Base-by-base conservation (phyloP, 2,888 invertebrate species). In the Acanthoscelides obtectus region DNA sequence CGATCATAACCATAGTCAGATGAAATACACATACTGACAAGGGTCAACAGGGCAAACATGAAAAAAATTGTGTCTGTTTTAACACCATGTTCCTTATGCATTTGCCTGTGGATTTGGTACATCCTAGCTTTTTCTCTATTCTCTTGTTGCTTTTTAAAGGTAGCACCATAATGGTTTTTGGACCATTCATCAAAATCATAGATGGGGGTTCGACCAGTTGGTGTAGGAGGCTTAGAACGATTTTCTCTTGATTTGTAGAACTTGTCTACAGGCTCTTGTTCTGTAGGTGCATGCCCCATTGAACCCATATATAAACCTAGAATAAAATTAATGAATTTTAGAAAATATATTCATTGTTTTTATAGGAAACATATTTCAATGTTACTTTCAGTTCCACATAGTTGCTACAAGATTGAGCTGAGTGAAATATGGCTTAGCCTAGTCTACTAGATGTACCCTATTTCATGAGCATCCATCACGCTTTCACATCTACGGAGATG, bases 141-240 rank as follows among this genome's bases (percentile, higher is more conserved):
- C 68, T 68, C 73, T 74, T 72, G 71, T 4, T 84, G 82, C 0
- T 85, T 80, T 17, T 84, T 82, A 76, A 89, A 88, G 0, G 86
- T 84, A 17, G 84, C 81, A 0, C 87, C 88, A 74, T 89, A 89
- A 75, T 89, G 89, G 0, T 80, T 79, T 27, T 81, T 82, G 0
- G 85, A 88, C 95, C 94, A 96, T 75, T 91, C 89, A 81, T 96
- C 96, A 84, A 94, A 95, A 83, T 96, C 88, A 81, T 93, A 96
- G 27, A 91, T 89, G 12, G 90, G 89, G n/a, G 89, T 89, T 70
- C 86, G 86, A 0, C 93, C 93, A 72, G 88, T 85, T 74, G 88
- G 86, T 0, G 88, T 87, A 0, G 90, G 88, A 0, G 88, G 86
- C 68, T 86, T 82, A 1, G 88, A 85, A 71, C 89, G 87, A 0